Evolutionary conservation across 2,113 vertebrate genomes (phyloP).

Genomic region (Corythornis madagascariensis): DNA sequence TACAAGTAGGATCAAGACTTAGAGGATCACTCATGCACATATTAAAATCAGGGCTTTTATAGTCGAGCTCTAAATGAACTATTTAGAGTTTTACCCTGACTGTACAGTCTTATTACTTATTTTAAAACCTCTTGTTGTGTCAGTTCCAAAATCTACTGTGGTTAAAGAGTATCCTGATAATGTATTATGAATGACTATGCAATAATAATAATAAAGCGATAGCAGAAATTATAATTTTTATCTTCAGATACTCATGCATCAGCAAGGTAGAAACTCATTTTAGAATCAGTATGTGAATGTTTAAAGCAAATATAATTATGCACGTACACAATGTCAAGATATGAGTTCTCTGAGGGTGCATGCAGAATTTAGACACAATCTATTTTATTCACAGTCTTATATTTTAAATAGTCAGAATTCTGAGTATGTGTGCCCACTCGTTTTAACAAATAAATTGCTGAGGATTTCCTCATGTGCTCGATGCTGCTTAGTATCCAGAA

Average conservation of each 20-base stretch:
- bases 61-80: neutral
- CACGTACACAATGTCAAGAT: neutral
- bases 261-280: neutral
- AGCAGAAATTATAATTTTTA: neutral
- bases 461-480: neutral
- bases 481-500: neutral
- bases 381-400: neutral
- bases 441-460: neutral
- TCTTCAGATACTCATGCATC: neutral
- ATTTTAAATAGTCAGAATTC: neutral
- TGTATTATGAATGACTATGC: neutral
- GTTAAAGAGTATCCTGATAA: neutral
- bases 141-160: neutral
- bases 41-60: neutral
- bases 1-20: neutral
- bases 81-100: neutral
- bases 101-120: neutral
- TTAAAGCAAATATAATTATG: constrained; percentile 4
- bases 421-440: neutral
- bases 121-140: neutral
- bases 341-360: neutral
- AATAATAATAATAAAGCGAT: neutral
- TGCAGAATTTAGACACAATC: neutral
- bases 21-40: neutral
- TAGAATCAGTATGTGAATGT: neutral